phyloP scores from a whole-genome alignment of 2,113 vertebrate genomes.

The Gallinago media region DNA sequence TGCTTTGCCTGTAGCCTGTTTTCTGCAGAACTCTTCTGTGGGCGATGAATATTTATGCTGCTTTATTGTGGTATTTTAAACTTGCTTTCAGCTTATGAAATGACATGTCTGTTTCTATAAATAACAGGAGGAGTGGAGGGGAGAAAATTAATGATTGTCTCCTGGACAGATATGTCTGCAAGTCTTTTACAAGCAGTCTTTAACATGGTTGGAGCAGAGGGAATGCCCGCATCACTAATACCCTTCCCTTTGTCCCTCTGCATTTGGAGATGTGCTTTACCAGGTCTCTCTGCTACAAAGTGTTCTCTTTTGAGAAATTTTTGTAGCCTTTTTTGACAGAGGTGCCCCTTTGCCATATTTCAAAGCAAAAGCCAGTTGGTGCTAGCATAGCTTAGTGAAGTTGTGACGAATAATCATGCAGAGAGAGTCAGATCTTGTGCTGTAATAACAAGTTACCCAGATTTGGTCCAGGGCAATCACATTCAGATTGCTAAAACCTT shows the following conservation, averaged over 20 bases:
- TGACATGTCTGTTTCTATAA: neutral
- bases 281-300: neutral
- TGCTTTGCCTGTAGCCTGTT: neutral
- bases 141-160: neutral
- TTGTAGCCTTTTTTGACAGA: neutral
- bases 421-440: fast-evolving
- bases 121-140: neutral
- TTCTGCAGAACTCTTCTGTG: neutral
- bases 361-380: neutral
- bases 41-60: neutral
- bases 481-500: neutral
- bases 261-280: neutral
- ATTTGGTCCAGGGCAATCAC: neutral
- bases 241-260: neutral
- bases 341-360: neutral
- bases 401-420: neutral
- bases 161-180: neutral
- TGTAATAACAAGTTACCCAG: neutral
- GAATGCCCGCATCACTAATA: neutral
- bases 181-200: neutral
- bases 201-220: neutral
- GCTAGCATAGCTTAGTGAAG: neutral
- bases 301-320: neutral
- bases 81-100: neutral
- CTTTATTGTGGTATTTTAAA: slow-evolving; percentile 21